Evolutionary conservation across 1,140 invertebrate genomes (phyloP).

Genomic region (Diorhabda sublineata): DNA sequence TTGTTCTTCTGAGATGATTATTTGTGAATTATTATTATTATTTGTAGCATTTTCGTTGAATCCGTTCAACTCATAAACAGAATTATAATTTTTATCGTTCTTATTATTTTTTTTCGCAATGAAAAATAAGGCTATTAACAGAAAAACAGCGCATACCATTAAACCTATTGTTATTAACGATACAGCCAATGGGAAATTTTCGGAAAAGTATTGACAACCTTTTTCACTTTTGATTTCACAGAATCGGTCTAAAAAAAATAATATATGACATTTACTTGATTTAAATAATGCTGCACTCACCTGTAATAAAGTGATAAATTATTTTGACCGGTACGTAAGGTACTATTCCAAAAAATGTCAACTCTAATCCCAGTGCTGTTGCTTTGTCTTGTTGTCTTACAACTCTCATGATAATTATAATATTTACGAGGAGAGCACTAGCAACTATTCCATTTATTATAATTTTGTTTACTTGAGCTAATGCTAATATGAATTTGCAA

Average conservation of each 20-base stretch:
- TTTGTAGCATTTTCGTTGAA: neutral
- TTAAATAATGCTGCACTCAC: slow-evolving; percentile 39
- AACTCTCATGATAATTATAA: slow-evolving; percentile 54
- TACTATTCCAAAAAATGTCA: slow-evolving; percentile 52
- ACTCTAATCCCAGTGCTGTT: slow-evolving; percentile 54
- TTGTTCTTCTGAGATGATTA: slow-evolving; percentile 6
- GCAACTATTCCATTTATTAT: slow-evolving; percentile 46
- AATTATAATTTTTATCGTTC: neutral
- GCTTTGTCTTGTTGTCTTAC: slow-evolving; percentile 56
- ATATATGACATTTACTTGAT: neutral
- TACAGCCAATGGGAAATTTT: slow-evolving; percentile 31
- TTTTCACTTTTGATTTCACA: slow-evolving; percentile 24
- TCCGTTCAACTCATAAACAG: neutral
- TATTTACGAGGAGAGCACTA: slow-evolving; percentile 53
- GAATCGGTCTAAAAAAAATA: slow-evolving; percentile 21
- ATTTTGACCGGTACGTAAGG: slow-evolving; percentile 55
- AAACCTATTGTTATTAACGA: slow-evolving; percentile 30
- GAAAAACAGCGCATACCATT: slow-evolving; percentile 23
- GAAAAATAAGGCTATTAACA: neutral
- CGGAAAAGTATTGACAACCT: slow-evolving; percentile 33
- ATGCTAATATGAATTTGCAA: slow-evolving; percentile 53
- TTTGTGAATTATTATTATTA: too few species aligned
- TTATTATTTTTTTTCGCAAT: neutral
- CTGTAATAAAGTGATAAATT: slow-evolving; percentile 51
- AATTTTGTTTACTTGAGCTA: slow-evolving; percentile 53